Evolutionary conservation across 2,797 vertebrate species (phyloP), one percentile per base, ranked within the genome.

Genomic region (Helarctos malayanus): DNA sequence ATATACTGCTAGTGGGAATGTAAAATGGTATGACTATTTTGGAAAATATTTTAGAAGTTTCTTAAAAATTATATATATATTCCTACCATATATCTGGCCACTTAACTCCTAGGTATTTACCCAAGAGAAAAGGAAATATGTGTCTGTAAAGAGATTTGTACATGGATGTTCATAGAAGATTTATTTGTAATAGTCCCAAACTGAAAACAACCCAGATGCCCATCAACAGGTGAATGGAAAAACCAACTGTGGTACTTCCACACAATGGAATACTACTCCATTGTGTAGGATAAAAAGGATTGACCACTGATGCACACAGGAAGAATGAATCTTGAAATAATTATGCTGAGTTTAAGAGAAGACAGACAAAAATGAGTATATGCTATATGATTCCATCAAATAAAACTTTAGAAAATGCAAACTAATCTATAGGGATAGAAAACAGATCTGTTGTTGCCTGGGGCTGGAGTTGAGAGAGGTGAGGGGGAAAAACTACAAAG

Each of bases 131-230:
- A 54, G 11, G n/a, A 88, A 91, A 63, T 85, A 45, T 21, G n/a
- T 54, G 47, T 65, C 38, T 29, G 63, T 75, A 35, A 79, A 82
- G 13, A 94, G 18, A 93, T 75, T 80, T 65, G 11, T n/a, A 38
- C 18, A 78, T 10, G 38, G 73, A 54, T 93, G 41, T 35, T 91
- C 38, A 78, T 56, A 61, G 57, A 87, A 54, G 7, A 21, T 92
- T 88, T 82, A 83, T 94, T 79, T 87, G 6, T 94, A 84, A 88
- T 78, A 45, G n/a, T 38, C n/a, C 32, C 79, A 89, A 82, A 69
- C 10, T 61, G 25, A 21, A 90, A 95, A 54, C 27, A 95, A 49
- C 16, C 14, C 29, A 84, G 45, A 38, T 81, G 23, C n/a, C 52
- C 8, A 73, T 57, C n/a, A 73, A 47, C 8, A 88, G 23, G 35